Evolutionary conservation across 64 coral and sea anemone species (phyloP), one percentile per base, ranked within the genome.

Genomic region (Astreopora myriophthalma): DNA sequence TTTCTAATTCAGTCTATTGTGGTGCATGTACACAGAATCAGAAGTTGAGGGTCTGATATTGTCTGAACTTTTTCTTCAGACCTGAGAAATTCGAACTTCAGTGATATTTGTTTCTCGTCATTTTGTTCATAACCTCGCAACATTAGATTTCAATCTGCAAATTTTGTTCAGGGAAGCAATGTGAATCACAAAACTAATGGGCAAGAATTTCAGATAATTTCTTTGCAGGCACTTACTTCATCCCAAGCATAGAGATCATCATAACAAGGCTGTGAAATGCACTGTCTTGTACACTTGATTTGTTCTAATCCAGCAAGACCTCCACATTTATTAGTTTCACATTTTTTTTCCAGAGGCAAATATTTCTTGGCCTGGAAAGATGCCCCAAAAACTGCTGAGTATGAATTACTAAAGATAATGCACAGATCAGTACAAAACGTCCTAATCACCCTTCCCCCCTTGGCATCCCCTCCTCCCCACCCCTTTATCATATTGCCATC

Each of bases 231-330:
- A 31, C 32, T 61, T 76, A 85, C 90, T 32, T 92, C 90, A 86
- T 85, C 70, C 80, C 80, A 92, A 1, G 79, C 80, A 76, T 92
- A 92, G 55, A 92, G 33, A 51, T 85, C 80, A 13, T 75, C 60
- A 75, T 85, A 92, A 48, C 90, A 92, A 19, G 42, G 4, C 13
- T 57, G 29, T 44, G 80, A 92, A 34, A 92, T 30, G 62, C 90
- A 92, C 68, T 92, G 8, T 33, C 90, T 61, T 57, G 52, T 75
- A 35, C 80, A 92, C 40, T 92, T 92, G 35, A 22, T 92, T 5
- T 63, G 20, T 25, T 85, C 70, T 64, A 92, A 52, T 76, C 80
- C 90, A 85, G 28, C 14, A 40, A 66, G 11, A 16, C 49, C 24
- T 74, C 27, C 13, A 73, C 80, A 92, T 55, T 58, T 39, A 44